Evolutionary conservation across 2,797 vertebrate genomes (phyloP).

Genomic region (Aldrovandia affinis): DNA sequence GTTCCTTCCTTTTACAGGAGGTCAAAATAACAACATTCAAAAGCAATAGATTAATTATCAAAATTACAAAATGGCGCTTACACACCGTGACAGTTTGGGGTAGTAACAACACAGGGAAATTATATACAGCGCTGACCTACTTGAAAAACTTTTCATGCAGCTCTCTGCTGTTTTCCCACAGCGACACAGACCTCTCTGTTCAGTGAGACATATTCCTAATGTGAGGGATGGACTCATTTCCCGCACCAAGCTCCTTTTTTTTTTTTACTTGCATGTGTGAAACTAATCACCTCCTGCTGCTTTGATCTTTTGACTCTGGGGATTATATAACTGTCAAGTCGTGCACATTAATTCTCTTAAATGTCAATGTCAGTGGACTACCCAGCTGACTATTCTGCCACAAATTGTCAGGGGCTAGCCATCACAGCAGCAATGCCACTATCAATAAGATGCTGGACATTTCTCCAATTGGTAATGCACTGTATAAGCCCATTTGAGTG

Average conservation of each 20-base stretch:
- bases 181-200: constrained; percentile 7
- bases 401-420: constrained; percentile 55
- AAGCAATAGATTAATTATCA: too few species aligned
- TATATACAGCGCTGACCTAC: background rate
- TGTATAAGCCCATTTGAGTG: too few species aligned
- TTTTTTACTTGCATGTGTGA: background rate
- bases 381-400: constrained; percentile 46
- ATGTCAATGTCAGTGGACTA: constrained; percentile 35
- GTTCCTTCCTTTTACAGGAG: too few species aligned
- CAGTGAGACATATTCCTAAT: background rate
- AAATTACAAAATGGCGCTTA: too few species aligned
- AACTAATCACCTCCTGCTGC: constrained; percentile 39
- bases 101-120: background rate
- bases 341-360: constrained; percentile 43
- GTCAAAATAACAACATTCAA: too few species aligned
- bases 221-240: background rate
- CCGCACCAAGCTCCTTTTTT: background rate
- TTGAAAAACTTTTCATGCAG: constrained; percentile 1
- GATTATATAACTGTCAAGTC: constrained; percentile 38
- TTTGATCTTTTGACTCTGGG: constrained; percentile 41
- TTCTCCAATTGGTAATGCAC: too few species aligned
- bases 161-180: background rate
- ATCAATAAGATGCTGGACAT: too few species aligned
- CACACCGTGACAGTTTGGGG: background rate
- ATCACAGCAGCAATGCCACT: constrained; percentile 51